A percentile compares a stretch with the other conserved stretches of the same genome.
These are phyloP conservation scores for Cheumatopsyche charites DNA, from an alignment of 1,140 invertebrate species.

Conservation along the genomic window DNA sequence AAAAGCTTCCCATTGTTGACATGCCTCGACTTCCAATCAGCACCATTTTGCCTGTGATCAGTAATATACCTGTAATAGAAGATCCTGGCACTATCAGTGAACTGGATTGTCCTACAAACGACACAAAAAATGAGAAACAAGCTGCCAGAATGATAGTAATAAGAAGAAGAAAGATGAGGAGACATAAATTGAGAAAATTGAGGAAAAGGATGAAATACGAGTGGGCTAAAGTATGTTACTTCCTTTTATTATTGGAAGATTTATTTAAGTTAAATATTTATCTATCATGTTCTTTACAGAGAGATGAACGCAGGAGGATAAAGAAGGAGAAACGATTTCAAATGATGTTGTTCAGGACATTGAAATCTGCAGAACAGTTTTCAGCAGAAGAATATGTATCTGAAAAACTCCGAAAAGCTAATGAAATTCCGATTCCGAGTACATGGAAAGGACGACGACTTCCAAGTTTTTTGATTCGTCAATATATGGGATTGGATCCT, in stretches of 20 bases:
- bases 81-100: constrained; percentile 27
- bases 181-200: constrained; percentile 81
- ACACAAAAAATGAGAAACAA: constrained; percentile 62
- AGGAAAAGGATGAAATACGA: constrained; percentile 77
- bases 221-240: constrained; percentile 67
- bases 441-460: constrained; percentile 69
- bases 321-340: constrained; percentile 80
- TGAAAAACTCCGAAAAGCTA: constrained; percentile 66
- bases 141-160: constrained; percentile 78
- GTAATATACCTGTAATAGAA: constrained; percentile 39
- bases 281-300: constrained; percentile 52
- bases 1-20: constrained; percentile 39
- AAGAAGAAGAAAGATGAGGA: constrained; percentile 83
- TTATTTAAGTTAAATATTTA: constrained; percentile 9
- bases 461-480: constrained; percentile 68
- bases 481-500: constrained; percentile 58
- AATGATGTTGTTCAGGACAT: constrained; percentile 68
- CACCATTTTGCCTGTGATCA: constrained; percentile 20
- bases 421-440: constrained; percentile 67
- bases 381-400: constrained; percentile 74
- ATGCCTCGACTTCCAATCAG: constrained; percentile 37
- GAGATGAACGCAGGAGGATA: constrained; percentile 69
- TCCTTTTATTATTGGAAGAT: constrained; percentile 33
- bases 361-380: constrained; percentile 76
- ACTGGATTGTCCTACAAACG: constrained; percentile 50